Evolutionary conservation across 2,797 vertebrate species (phyloP), one percentile per base, ranked within the genome.

Genomic region (Sebastes nivosus): DNA sequence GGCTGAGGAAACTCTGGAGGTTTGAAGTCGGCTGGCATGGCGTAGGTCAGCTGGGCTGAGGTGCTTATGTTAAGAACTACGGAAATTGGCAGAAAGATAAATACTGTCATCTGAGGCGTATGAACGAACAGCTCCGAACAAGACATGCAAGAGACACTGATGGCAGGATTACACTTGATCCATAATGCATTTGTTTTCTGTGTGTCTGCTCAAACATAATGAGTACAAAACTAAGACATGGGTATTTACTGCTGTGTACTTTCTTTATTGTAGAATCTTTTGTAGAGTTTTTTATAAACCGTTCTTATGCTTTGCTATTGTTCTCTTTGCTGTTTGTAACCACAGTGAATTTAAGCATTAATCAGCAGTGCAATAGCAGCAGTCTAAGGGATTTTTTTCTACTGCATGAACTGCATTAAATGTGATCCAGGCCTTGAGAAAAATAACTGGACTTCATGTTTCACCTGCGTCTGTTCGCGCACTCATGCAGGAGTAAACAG

Each of bases 61-160:
- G 99, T 99, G 91, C 98, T 96, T 38, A 99, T 95, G 89, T 99
- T 99, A 82, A 99, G 95, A 89, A 99, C 98, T 99, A 88, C 12
- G 59, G 82, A 52, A 25, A 74, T 3, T 1, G 65, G 4, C 11
- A 54, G 36, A 67, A 42, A 16, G 66, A 77, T 4, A 65, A 1
- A 81, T 10, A 55, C 27, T 7, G 34, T 84, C 16, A 81, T 10
- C 8, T n/a, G 9, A 66, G 13, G 27, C 8, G 10, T 8, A 30
- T 5, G 2, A 57, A 42, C 18, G 5, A 67, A 60, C 30, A 72
- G 29, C 8, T 22, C 11, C 11, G 16, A 72, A 20, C 9, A 32
- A 42, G 11, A 60, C 55, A 67, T 42, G 32, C 30, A 50, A 59
- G 13, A 70, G 11, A 29, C 42, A 57, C 16, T 50, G 36, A 66